Percentiles rank a stretch among this genome's conserved stretches.
Conservation (phyloP, 2,113 vertebrate genomes). For the Perognathus longimembris region DNA sequence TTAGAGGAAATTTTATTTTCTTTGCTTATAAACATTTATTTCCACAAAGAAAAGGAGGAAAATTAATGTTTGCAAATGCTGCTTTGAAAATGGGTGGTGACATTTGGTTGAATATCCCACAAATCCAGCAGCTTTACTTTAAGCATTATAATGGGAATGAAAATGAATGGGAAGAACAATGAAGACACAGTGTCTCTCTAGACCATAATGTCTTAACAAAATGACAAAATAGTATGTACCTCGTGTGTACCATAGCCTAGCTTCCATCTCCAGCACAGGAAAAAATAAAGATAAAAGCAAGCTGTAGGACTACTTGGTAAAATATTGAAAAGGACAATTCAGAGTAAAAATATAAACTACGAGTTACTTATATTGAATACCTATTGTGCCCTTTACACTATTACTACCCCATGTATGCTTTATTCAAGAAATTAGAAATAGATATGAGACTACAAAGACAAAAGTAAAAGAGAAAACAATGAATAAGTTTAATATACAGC, state of each 20-base stretch:
- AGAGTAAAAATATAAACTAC: neutral
- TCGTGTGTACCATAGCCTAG: neutral
- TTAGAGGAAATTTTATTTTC: constrained; percentile 51
- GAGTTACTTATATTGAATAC: neutral
- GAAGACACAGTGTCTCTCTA: neutral
- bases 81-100: constrained; percentile 16
- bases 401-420: constrained; percentile 8
- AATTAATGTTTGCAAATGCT: no score
- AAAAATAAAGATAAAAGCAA: neutral
- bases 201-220: neutral
- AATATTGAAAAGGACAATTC: neutral
- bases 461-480: neutral
- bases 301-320: neutral
- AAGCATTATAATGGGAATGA: neutral
- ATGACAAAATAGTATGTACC: neutral
- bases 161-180: neutral
- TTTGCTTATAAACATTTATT: constrained; percentile 64
- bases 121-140: constrained; percentile 30
- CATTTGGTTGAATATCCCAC: neutral
- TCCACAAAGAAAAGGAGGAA: constrained; percentile 33
- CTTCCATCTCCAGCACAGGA: neutral
- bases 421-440: neutral
- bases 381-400: neutral
- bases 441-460: neutral
- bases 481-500: no score